phyloP scores from a whole-genome alignment of 1,140 invertebrate species.

The Tetramorium parvispinum region DNA sequence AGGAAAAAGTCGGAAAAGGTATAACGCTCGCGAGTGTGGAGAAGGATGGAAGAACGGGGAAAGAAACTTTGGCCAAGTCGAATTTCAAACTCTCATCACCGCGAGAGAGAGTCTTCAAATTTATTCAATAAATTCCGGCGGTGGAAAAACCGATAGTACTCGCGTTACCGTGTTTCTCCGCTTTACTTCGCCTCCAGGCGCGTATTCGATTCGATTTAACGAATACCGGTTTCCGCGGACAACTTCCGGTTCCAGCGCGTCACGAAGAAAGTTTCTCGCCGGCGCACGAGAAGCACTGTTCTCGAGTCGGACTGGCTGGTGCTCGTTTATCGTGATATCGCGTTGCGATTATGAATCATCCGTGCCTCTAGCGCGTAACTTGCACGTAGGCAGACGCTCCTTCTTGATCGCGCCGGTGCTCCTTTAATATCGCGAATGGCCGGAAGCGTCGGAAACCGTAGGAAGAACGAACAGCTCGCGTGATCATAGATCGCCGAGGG shows the following conservation, averaged over 20 bases:
- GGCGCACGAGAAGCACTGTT: neutral
- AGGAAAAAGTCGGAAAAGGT: neutral
- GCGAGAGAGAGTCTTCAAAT: constrained; percentile 32
- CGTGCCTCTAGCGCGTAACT: neutral
- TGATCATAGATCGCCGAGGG: constrained; percentile 62
- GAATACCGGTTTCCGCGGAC: constrained; percentile 4
- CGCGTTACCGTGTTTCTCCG: constrained; percentile 12
- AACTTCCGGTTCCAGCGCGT: constrained; percentile 33
- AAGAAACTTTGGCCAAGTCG: constrained; percentile 29
- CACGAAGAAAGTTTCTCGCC: constrained; percentile 11
- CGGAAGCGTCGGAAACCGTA: constrained; percentile 25
- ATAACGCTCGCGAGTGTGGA: neutral
- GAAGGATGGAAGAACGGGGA: neutral
- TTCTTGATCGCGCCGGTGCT: constrained; percentile 4
- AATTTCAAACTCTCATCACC: constrained; percentile 57
- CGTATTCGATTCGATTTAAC: constrained; percentile 42
- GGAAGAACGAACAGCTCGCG: constrained; percentile 36
- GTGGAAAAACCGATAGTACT: constrained; percentile 38
- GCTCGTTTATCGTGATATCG: constrained; percentile 51
- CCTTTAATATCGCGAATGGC: constrained; percentile 59
- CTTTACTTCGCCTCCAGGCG: neutral
- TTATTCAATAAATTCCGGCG: constrained; percentile 53
- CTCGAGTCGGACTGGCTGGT: neutral
- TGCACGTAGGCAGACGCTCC: constrained; percentile 6
- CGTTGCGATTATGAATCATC: constrained; percentile 53